Percentiles rank a stretch among this genome's conserved stretches.
phyloP scores from a whole-genome alignment of 2,797 vertebrate genomes.

The Gymnocypris eckloni region DNA sequence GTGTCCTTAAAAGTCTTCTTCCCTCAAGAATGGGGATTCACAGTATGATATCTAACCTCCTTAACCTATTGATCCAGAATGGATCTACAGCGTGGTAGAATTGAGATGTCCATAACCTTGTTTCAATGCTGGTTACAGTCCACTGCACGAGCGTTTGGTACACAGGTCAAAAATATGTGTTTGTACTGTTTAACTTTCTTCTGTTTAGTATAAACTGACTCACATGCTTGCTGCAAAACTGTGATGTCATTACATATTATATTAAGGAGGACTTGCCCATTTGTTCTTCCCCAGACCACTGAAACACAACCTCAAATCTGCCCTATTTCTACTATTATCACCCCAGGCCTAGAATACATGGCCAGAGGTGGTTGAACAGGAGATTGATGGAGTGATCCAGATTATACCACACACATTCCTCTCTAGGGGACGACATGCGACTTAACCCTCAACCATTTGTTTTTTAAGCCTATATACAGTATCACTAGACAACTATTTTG shows the following conservation, averaged over 20 bases:
- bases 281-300: not conserved
- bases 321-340: not conserved
- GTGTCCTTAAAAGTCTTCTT: not conserved
- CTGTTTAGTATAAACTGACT: not conserved
- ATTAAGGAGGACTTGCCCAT: not conserved
- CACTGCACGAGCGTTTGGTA: not conserved
- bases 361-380: not conserved
- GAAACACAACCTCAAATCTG: not conserved
- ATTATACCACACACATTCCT: constrained; percentile 70
- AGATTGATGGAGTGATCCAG: constrained; percentile 59
- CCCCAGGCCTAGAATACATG: not conserved
- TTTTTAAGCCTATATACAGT: not conserved
- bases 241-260: not conserved
- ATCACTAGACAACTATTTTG: constrained; percentile 7
- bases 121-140: not conserved
- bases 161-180: not conserved
- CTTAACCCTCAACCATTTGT: not conserved
- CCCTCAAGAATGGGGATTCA: not conserved
- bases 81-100: not conserved
- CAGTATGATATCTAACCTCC: not conserved
- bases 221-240: not conserved
- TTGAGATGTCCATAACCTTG: not conserved
- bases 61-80: constrained; percentile 1
- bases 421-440: constrained; percentile 72
- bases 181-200: constrained; percentile 10